Evolutionary conservation across 2,113 vertebrate species (phyloP).

Genomic region (Daphoenositta chrysoptera): DNA sequence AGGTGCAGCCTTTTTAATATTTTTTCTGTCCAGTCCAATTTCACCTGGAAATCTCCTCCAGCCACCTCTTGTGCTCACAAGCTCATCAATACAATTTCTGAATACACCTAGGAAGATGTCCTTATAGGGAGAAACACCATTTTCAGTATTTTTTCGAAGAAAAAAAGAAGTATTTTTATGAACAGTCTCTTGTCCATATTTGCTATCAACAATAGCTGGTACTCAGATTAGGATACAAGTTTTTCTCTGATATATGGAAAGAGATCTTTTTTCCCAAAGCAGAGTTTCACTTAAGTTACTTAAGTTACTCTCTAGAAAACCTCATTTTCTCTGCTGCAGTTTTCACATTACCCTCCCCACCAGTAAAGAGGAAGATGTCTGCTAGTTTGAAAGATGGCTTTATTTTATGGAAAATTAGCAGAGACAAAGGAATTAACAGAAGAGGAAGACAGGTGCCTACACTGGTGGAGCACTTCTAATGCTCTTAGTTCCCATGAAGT

Average conservation of each 20-base stretch:
- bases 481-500: background rate
- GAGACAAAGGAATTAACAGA: background rate
- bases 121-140: background rate
- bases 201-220: background rate
- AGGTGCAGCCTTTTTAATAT: background rate
- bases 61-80: background rate
- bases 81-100: background rate
- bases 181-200: background rate
- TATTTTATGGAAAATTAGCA: background rate
- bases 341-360: background rate
- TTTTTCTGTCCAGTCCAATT: background rate
- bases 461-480: background rate
- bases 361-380: background rate
- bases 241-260: background rate
- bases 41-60: background rate
- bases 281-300: background rate
- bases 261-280: background rate
- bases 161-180: conserved; percentile 1
- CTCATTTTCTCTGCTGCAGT: background rate
- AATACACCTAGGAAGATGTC: background rate
- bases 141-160: background rate
- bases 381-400: background rate
- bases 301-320: background rate
- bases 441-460: background rate
- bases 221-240: background rate